Evolutionary conservation across 2,797 vertebrate genomes (phyloP), one percentile per base, ranked within the genome.

Genomic region (Lepus townsendii): DNA sequence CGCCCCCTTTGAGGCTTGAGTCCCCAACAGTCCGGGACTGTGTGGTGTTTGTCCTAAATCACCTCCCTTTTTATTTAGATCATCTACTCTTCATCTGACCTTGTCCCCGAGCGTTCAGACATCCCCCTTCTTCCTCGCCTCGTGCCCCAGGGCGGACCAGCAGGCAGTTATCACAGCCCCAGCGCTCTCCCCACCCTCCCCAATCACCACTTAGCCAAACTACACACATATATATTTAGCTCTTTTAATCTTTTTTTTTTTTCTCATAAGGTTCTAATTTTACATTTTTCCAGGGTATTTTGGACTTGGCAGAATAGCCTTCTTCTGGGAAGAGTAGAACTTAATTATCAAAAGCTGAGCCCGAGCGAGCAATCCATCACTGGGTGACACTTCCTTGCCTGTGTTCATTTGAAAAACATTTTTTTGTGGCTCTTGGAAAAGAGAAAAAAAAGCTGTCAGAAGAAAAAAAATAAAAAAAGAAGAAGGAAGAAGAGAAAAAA

Each of bases 291-390:
- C 96, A 94, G 94, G 95, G 95, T 97, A 88, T 38, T 98, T 98
- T 95, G 92, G 97, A 96, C 96, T 92, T 96, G 95, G 96, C 97
- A 97, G 95, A 97, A 97, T 92, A 96, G 92, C 93, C 95, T 97
- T 98, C 96, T 77, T 96, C 89, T 96, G 97, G 96, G 97, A 98
- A 95, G 97, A 97, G 96, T 97, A 97, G 97, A 97, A 96, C 96
- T 98, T 98, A 98, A 98, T 98, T 98, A 98, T 98, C 98, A 98
- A 98, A 98, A 98, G 97, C 98, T 97, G 97, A 98, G 98, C 97
- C 62, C n/a, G 94, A 97, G 97, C 62, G 95, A 98, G 97, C 97
- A 98, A 98, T 98, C 98, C 98, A 98, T 98, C 98, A 98, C 97
- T 82, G 88, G 87, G 77, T 98, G 98, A 98, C 98, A 98, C 30